Base-by-base conservation (phyloP, 1,140 invertebrate species). In the Papilio dardanus region DNA sequence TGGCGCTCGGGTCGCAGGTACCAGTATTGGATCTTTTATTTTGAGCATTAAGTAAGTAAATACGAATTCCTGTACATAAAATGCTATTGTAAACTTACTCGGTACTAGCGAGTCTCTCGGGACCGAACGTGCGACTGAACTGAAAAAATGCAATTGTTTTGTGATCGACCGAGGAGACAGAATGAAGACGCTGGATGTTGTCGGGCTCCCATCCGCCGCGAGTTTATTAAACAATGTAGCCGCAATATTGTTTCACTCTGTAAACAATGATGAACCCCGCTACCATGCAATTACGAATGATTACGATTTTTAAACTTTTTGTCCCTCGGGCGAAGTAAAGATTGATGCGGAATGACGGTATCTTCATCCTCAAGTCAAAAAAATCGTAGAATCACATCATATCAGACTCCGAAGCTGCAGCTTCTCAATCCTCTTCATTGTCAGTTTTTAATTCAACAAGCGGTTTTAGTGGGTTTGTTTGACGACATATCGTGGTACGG, bases 221-320 rank as follows among this genome's bases (percentile, higher is more conserved):
- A 74, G 74, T 77, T 79, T 79, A 73, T 74, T 46, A 80, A 80
- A 77, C 75, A 77, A 77, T 14, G 10, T n/a, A 71, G 19, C 24
- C 1, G 12, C 33, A 21, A 14, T 71, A 71, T 71, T 71, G 68
- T 71, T 46, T 71, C 24, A 71, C 24, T 71, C 28, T 37, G 46
- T 71, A 71, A 46, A 42, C 37, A 71, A 21, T 16, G 21, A 37
- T 28, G 35, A 42, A 16, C 14, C 37, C 68, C 1, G n/a, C 68
- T 71, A 71, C 68, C 37, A 46, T 71, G 68, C 10, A 10, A 31
- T 21, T 65, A 14, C 58, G 62, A 28, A 6, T 5, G 62, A 31
- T 66, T 8, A 21, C 54, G 24, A 58, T 10, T 24, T 58, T 58
- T 24, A 24, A 24, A 28, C 21, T 24, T 58, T 6, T 24, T n/a